These are phyloP conservation scores for Fulmarus glacialis DNA, from an alignment of 2,113 vertebrate species.

Conservation along the genomic window DNA sequence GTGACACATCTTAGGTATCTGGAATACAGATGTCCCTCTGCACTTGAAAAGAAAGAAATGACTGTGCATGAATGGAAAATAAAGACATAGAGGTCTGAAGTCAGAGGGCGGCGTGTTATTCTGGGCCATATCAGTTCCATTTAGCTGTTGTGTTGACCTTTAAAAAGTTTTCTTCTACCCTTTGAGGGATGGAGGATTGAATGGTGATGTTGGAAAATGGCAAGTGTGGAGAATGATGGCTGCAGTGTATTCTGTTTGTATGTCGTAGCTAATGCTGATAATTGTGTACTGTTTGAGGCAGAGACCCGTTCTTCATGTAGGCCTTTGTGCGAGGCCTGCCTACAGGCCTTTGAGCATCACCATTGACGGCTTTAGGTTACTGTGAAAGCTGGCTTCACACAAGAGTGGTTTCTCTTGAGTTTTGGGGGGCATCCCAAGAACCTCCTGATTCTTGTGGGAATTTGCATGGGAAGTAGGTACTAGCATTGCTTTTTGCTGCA, in stretches of 20 bases:
- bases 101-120: neutral
- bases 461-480: neutral
- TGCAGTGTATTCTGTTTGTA: neutral
- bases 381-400: neutral
- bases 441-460: neutral
- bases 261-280: accelerated
- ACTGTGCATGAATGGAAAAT: neutral
- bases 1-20: neutral
- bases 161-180: neutral
- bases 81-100: neutral
- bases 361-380: neutral
- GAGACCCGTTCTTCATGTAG: neutral
- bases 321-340: neutral
- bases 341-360: neutral
- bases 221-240: neutral
- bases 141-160: neutral
- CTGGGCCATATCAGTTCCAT: neutral
- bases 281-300: neutral
- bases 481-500: neutral
- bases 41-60: neutral
- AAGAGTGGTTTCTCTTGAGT: neutral
- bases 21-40: neutral
- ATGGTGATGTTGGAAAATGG: neutral
- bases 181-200: neutral
- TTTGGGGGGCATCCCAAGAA: neutral